A percentile compares a stretch with the other conserved stretches of the same genome.
Evolutionary conservation across 2,797 vertebrate genomes (phyloP).

Genomic region (Salarias fasciatus): DNA sequence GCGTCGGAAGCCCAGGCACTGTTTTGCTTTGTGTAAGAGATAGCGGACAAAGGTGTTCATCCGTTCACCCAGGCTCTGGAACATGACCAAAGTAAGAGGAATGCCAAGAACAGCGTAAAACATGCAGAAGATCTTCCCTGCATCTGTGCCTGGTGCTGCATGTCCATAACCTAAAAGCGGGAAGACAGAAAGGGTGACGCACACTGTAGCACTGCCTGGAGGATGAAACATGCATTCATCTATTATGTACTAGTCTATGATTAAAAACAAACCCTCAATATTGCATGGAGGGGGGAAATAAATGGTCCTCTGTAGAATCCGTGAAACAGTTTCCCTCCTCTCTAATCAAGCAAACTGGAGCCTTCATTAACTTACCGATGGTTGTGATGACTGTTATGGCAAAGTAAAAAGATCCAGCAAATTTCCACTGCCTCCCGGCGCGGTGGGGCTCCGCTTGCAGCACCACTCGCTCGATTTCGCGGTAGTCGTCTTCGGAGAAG

Average conservation of each 20-base stretch:
- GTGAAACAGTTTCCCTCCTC: no score
- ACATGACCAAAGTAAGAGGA: slow-evolving; percentile 96
- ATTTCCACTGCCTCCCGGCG: slow-evolving; percentile 93
- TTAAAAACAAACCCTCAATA: slow-evolving; percentile 6
- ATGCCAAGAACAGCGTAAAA: slow-evolving; percentile 97
- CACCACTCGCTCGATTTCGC: slow-evolving; percentile 92
- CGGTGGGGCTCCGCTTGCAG: slow-evolving; percentile 91
- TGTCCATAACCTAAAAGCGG: slow-evolving; percentile 90
- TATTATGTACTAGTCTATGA: not conserved
- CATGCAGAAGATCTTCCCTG: slow-evolving; percentile 98
- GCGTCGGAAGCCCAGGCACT: slow-evolving; percentile 86
- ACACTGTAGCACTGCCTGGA: no score
- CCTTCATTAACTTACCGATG: slow-evolving; percentile 86
- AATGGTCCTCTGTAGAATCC: no score
- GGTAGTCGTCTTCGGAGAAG: slow-evolving; percentile 90
- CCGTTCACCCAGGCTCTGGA: slow-evolving; percentile 96
- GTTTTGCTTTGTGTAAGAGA: slow-evolving; percentile 90
- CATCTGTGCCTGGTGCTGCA: slow-evolving; percentile 92
- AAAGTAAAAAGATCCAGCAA: slow-evolving; percentile 95
- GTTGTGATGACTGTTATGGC: slow-evolving; percentile 96
- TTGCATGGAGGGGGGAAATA: not conserved
- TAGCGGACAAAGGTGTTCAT: slow-evolving; percentile 94
- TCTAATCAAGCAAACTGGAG: no score
- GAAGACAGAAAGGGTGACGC: slow-evolving; percentile 25
- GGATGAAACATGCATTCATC: slow-evolving; percentile 8